Evolutionary conservation across 2,888 invertebrate species (phyloP).

Genomic region (Eubasilissa splendida): DNA sequence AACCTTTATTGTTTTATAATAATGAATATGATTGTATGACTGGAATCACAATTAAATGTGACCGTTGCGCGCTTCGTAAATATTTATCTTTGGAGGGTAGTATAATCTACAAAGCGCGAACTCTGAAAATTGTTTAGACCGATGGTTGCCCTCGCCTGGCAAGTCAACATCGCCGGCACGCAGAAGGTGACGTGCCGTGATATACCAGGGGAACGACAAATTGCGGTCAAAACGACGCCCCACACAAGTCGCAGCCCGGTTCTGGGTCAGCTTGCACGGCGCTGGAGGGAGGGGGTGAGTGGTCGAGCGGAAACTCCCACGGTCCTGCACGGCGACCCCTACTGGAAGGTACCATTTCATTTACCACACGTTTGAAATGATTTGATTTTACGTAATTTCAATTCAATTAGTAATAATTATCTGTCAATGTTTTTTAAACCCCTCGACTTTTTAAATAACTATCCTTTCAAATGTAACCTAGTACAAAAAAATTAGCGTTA

Average conservation of each 20-base stretch:
- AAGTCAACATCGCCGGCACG: constrained; percentile 37
- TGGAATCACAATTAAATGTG: too few relatives aligned
- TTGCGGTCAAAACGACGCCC: constrained; percentile 52
- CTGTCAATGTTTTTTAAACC: constrained; percentile 9
- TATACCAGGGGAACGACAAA: constrained; percentile 51
- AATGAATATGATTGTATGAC: too few relatives aligned
- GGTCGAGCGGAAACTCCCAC: constrained; percentile 53
- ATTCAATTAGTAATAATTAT: constrained; percentile 28
- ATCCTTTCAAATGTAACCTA: not conserved
- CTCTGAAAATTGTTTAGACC: not conserved
- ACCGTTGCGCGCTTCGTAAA: too few relatives aligned
- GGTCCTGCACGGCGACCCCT: constrained; percentile 17
- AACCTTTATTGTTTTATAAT: too few relatives aligned
- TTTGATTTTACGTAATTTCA: constrained; percentile 29
- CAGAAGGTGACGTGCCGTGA: constrained; percentile 41
- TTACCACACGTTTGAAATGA: constrained; percentile 26
- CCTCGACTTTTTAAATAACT: not conserved
- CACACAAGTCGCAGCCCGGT: constrained; percentile 21
- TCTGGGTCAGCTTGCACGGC: not conserved
- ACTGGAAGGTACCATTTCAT: constrained; percentile 18
- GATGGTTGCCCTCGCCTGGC: not conserved
- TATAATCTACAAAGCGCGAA: not conserved
- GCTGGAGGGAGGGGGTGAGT: constrained; percentile 23
- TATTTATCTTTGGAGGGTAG: too few relatives aligned
- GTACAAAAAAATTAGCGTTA: too few relatives aligned